Base-by-base conservation (phyloP, 2,888 invertebrate genomes). In the Rotaria magnacalcarata region DNA sequence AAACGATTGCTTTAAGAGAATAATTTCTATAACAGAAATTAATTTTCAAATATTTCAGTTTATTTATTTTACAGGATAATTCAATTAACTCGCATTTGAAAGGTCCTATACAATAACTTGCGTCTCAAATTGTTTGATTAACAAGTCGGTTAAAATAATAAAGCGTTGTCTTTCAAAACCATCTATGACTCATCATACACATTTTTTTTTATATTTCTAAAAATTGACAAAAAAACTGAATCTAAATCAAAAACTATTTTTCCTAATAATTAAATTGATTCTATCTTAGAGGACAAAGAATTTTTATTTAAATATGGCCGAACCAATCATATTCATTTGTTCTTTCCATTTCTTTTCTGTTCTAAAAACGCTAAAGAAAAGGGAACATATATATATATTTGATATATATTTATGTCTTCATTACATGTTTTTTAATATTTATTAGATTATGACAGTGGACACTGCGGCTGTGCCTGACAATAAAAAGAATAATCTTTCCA, bases 391-490 rank as follows among this genome's bases (percentile, higher is more conserved):
- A 67, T 67, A 67, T 14, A 67, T 27, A 16, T 67, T 34, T 67
- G n/a, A 16, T 52, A 67, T 27, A 67, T 67, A 67, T 67, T 34
- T 14, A 14, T 67, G 5, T 34, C 19, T 27, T 34, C 16, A 67
- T 14, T 34, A 34, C 34, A 34, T 67, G 16, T 67, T 27, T 16
- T 27, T 67, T 43, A 80, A 80, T 47, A 43, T 80, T 43, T 80
- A 11, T 24, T 80, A 47, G 43, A 80, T 80, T 80, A 80, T 80
- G 80, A 80, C 80, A 24, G 80, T 80, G 43, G 80, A 80, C 47
- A 80, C 80, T 47, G 80, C 67, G 27, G 27, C 80, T n/a, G 80
- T 47, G n/a, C 47, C 80, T 24, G 43, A 80, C 8, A 43, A 47
- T 24, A 80, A 80, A 7, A 80, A 43, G 43, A 80, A 47, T 27